Evolutionary conservation across 1,140 invertebrate genomes (phyloP), one percentile per base, ranked within the genome.

Genomic region (Drepana arcuata): DNA sequence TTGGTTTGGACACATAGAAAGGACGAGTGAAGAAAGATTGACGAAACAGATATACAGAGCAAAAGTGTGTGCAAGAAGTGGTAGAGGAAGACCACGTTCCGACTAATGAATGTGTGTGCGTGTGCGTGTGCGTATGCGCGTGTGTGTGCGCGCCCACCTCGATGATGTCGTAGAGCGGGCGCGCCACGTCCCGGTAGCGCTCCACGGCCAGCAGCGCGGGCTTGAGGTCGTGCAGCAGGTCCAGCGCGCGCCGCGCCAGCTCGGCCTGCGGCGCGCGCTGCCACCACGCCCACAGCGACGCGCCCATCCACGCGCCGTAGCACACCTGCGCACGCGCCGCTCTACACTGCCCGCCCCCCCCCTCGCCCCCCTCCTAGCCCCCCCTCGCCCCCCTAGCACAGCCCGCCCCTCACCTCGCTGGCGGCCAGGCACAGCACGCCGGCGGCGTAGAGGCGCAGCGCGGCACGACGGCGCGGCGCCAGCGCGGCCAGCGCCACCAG

Each of bases 211-310:
- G 74, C 41, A 81, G 62, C 45, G 65, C 66, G 10, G 77, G 72
- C 65, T 79, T 79, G 43, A 81, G 31, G 54, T 81, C 77, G 48
- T 81, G 72, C 60, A 81, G 41, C 42, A 79, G 57, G 53, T 78
- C 70, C 14, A 72, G 47, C 40, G 62, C 68, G 39, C 45, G 61
- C 28, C 77, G 68, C 45, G 70, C 77, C 41, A 81, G 63, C 68
- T 72, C 70, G 9, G 73, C 74, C 51, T 72, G 56, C 24, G 72
- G 72, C 12, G 68, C 61, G 27, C 24, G 14, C 35, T 68, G 61
- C 77, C 77, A 79, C 77, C 77, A 81, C 32, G 48, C 50, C 45
- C 48, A 51, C 57, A 81, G 59, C 38, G 72, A 69, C 16, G 63
- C 59, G 34, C 49, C 70, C 73, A 81, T 69, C 77, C 77, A 81